phyloP scores from a whole-genome alignment of 2,888 invertebrate genomes.

The Alviniconcha strummeri region DNA sequence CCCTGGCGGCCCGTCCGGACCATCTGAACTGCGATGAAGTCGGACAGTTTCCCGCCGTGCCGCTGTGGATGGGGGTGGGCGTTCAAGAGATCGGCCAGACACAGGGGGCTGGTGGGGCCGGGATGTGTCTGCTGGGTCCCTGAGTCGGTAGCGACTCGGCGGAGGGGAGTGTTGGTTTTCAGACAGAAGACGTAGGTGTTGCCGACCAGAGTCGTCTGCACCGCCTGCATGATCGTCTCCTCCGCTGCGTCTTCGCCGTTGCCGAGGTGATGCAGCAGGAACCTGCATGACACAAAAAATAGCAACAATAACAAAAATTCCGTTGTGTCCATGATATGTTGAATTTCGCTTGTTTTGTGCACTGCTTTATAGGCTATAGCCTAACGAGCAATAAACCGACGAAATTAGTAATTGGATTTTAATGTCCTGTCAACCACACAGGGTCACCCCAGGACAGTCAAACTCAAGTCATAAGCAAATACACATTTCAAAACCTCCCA shows the following conservation, averaged over 20 bases:
- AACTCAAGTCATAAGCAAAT: no score
- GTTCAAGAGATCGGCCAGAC: constrained; percentile 14
- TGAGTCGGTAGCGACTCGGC: not conserved
- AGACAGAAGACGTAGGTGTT: constrained; percentile 40
- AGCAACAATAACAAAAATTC: no score
- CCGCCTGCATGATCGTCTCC: constrained; percentile 30
- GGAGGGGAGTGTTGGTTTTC: not conserved
- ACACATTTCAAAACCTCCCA: no score
- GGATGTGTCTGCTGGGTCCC: not conserved
- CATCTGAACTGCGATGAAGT: constrained; percentile 37
- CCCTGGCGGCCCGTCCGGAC: not conserved
- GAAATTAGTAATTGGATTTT: no score
- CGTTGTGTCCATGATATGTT: no score
- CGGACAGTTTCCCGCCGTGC: constrained; percentile 29
- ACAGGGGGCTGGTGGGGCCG: not conserved
- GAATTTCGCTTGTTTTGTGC: no score
- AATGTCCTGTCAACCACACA: no score
- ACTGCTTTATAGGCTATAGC: no score
- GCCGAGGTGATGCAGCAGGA: not conserved
- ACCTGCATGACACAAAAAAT: not conserved
- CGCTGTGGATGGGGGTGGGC: constrained; percentile 2
- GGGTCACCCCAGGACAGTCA: no score
- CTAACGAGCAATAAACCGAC: no score
- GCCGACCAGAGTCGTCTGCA: constrained; percentile 38
- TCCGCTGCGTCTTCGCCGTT: constrained; percentile 19